These are phyloP conservation scores for Nettapus auritus DNA, from an alignment of 2,113 vertebrate species.

Conservation along the genomic window DNA sequence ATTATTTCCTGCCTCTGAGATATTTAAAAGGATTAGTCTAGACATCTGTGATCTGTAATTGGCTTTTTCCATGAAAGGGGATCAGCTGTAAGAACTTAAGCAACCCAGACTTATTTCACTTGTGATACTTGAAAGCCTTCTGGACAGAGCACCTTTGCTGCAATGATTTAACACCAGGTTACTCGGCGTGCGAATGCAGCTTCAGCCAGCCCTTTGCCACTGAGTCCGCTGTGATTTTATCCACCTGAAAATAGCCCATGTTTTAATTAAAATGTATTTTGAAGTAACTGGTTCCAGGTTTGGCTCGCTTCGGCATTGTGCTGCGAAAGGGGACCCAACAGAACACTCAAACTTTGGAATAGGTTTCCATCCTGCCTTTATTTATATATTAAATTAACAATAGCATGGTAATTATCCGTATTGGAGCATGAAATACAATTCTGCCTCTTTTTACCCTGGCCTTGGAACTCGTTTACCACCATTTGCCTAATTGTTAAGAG, in stretches of 20 bases:
- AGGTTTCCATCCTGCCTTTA: conserved; percentile 37
- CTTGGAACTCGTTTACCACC: conserved; percentile 44
- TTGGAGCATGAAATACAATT: conserved; percentile 64
- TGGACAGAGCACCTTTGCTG: conserved; percentile 62
- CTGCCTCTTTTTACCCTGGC: conserved; percentile 37
- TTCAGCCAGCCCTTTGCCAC: conserved; percentile 25
- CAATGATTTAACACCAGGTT: conserved; percentile 33
- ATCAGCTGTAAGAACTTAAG: conserved; percentile 73
- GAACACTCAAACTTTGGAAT: not conserved
- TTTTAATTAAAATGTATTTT: conserved; percentile 59
- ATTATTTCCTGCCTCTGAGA: conserved; percentile 68
- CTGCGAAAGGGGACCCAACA: not conserved
- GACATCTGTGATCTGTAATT: conserved; percentile 74
- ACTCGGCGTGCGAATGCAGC: conserved; percentile 4
- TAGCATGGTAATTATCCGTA: conserved; percentile 36
- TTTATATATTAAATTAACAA: conserved; percentile 62
- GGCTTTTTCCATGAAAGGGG: conserved; percentile 67
- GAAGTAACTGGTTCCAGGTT: conserved; percentile 36
- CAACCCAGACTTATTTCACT: conserved; percentile 70
- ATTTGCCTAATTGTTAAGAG: conserved; percentile 45
- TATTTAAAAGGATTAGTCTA: conserved; percentile 73
- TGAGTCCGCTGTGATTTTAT: conserved; percentile 49
- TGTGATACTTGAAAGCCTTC: conserved; percentile 59
- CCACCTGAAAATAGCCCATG: conserved; percentile 40
- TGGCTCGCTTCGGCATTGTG: not conserved